These are phyloP conservation scores for Quiscalus mexicanus DNA, from an alignment of 2,113 vertebrate genomes.

Conservation along the genomic window DNA sequence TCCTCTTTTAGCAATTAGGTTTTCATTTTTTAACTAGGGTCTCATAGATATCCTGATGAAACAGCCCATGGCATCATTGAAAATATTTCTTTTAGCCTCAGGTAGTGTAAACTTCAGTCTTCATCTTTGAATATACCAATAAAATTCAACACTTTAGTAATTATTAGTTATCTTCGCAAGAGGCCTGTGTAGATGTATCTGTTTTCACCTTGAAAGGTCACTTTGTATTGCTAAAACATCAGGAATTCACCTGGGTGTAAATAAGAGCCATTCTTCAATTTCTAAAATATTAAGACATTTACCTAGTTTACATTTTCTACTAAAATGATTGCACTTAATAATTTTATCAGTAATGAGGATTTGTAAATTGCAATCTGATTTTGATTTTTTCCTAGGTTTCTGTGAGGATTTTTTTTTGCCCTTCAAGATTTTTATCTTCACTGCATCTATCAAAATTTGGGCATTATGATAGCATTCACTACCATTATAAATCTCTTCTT, in stretches of 20 bases:
- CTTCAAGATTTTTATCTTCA: not conserved
- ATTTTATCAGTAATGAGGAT: not conserved
- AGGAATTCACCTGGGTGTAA: not conserved
- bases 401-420: not conserved
- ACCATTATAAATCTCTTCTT: not conserved
- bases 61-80: not conserved
- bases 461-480: not conserved
- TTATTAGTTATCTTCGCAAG: not conserved
- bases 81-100: not conserved
- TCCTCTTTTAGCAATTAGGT: not conserved
- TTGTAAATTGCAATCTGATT: not conserved
- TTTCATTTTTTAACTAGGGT: not conserved
- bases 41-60: not conserved
- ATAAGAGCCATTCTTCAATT: not conserved
- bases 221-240: not conserved
- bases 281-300: not conserved
- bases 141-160: not conserved
- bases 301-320: not conserved
- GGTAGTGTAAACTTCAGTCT: not conserved
- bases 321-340: not conserved
- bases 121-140: not conserved
- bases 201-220: not conserved
- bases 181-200: not conserved
- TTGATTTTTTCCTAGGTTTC: not conserved
- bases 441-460: fast-evolving